These are phyloP conservation scores for Drosophila algonquin DNA, from an alignment of 2,888 invertebrate species.

Conservation along the genomic window DNA sequence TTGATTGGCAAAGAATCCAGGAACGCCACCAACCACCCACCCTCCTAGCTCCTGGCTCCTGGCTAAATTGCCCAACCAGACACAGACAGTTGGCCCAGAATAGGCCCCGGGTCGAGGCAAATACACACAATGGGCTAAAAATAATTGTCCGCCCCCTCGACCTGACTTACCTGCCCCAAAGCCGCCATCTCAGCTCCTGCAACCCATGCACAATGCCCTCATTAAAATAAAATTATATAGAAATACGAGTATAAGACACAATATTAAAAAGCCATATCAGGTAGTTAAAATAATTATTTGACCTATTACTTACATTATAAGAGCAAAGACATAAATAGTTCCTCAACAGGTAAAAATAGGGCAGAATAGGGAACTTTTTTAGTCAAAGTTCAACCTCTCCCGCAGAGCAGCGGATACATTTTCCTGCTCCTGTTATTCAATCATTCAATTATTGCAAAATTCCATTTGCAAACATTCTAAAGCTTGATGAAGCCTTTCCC, in stretches of 20 bases:
- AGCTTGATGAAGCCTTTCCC: background rate
- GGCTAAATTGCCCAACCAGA: conserved; percentile 10
- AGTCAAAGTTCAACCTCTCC: background rate
- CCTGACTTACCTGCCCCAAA: conserved; percentile 31
- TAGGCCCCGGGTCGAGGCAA: conserved; percentile 28
- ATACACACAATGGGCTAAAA: conserved; percentile 61
- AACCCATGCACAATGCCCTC: conserved; percentile 5
- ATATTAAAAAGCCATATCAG: too few species aligned
- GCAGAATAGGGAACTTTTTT: background rate
- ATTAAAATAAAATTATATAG: background rate
- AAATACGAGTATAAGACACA: background rate
- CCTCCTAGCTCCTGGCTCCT: background rate
- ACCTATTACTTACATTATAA: background rate
- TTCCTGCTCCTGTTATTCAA: conserved; percentile 1
- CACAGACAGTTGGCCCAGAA: conserved; percentile 30
- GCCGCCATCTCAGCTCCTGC: conserved; percentile 17
- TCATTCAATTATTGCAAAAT: conserved; percentile 8
- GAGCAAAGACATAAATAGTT: background rate
- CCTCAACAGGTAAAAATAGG: background rate
- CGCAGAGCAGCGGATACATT: background rate
- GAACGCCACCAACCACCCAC: conserved; percentile 5
- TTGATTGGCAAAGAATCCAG: conserved; percentile 46
- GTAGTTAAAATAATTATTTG: background rate
- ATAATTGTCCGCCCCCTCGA: conserved; percentile 52
- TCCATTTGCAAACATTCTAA: conserved; percentile 3